phyloP scores from a whole-genome alignment of 1,140 invertebrate species.

The Aphaenogaster ashmeadi region DNA sequence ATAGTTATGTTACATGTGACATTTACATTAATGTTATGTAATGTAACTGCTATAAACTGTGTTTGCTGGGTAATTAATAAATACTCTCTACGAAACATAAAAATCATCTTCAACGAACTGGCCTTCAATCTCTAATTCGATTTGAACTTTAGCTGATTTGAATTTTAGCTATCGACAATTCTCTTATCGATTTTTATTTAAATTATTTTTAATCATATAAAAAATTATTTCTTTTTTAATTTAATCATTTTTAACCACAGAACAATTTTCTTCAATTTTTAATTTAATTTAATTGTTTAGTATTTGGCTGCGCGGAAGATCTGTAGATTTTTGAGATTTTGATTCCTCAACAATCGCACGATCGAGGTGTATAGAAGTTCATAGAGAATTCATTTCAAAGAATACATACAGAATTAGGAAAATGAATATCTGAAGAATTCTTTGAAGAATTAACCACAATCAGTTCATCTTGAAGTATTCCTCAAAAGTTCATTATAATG shows the following conservation, averaged over 20 bases:
- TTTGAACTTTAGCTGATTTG: not conserved
- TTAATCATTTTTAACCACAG: not conserved
- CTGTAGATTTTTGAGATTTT: not conserved
- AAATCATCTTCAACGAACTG: not conserved
- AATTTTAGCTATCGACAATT: not conserved
- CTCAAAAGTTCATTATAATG: too few relatives aligned
- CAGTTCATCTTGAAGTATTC: too few relatives aligned
- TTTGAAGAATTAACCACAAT: too few relatives aligned
- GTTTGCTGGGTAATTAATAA: not conserved
- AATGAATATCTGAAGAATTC: too few relatives aligned
- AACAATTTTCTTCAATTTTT: not conserved
- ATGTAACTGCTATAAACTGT: too few relatives aligned
- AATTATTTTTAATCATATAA: not conserved
- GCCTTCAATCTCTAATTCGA: not conserved
- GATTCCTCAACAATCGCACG: not conserved
- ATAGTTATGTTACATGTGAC: too few relatives aligned
- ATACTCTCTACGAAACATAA: not conserved
- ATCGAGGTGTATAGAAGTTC: not conserved
- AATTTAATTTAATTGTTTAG: not conserved
- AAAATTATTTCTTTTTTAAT: not conserved
- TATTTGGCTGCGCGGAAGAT: not conserved
- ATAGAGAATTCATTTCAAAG: too few relatives aligned
- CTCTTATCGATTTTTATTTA: not conserved
- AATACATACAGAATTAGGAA: too few relatives aligned
- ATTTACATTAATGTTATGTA: too few relatives aligned